phyloP scores from a whole-genome alignment of 2,888 invertebrate genomes.

The Ariolimax columbianus region DNA sequence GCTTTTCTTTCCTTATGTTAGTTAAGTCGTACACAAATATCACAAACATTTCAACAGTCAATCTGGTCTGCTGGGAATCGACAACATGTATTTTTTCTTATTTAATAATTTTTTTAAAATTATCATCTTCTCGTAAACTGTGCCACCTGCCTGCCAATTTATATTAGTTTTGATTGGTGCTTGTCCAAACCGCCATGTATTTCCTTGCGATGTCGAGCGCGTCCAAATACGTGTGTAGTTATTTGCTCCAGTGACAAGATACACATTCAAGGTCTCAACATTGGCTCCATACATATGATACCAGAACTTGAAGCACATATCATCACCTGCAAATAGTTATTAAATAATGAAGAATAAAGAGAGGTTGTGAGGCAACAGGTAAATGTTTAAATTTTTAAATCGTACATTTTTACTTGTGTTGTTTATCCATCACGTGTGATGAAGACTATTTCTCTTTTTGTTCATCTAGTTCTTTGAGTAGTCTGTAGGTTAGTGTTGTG shows the following conservation, averaged over 20 bases:
- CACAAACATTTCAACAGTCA: not conserved
- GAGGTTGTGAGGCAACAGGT: too few species aligned
- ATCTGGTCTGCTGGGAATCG: not conserved
- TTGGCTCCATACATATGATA: conserved; percentile 75
- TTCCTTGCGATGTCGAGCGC: conserved; percentile 67
- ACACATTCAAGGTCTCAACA: conserved; percentile 70
- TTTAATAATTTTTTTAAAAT: not conserved
- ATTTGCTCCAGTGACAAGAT: conserved; percentile 56
- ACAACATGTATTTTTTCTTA: not conserved
- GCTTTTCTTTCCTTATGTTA: too few species aligned
- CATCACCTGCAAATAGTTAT: conserved; percentile 29
- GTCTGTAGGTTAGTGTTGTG: too few species aligned
- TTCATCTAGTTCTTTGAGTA: too few species aligned
- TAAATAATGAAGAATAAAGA: not conserved
- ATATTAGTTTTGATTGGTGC: conserved; percentile 60
- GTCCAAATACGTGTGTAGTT: conserved; percentile 67
- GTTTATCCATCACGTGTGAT: too few species aligned
- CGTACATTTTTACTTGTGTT: too few species aligned
- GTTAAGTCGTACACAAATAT: too few species aligned
- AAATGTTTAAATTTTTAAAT: not conserved
- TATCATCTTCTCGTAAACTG: not conserved
- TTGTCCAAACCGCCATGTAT: conserved; percentile 65
- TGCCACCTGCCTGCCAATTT: conserved; percentile 59
- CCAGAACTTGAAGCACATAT: conserved; percentile 74
- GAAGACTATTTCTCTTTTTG: too few species aligned